These are phyloP conservation scores for Cryptocephalus primarius DNA, from an alignment of 2,888 invertebrate species.

Conservation along the genomic window DNA sequence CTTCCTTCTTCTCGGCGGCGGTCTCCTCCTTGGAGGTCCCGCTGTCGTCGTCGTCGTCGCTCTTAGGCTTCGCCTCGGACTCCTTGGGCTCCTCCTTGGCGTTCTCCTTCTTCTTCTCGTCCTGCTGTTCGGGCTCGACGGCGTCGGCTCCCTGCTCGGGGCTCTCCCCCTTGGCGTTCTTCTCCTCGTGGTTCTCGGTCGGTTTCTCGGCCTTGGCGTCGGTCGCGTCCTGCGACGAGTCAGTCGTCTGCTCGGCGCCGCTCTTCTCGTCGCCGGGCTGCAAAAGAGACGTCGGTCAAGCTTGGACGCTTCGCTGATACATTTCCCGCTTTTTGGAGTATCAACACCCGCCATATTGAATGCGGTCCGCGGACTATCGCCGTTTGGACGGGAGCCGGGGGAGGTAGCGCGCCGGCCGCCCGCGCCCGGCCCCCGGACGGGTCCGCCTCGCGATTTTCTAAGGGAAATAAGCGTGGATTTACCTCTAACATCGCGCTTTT, in stretches of 20 bases:
- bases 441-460: background rate
- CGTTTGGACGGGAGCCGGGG: slow-evolving; percentile 12
- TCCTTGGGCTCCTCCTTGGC: slow-evolving; percentile 17
- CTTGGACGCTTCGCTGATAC: slow-evolving; percentile 5
- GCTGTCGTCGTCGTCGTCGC: slow-evolving; percentile 16
- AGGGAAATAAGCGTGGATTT: slow-evolving; percentile 14
- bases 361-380: slow-evolving; percentile 29
- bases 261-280: slow-evolving; percentile 18
- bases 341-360: slow-evolving; percentile 38
- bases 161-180: slow-evolving; percentile 20
- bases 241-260: slow-evolving; percentile 23
- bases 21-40: slow-evolving; percentile 14
- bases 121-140: slow-evolving; percentile 13
- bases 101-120: slow-evolving; percentile 14
- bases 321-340: slow-evolving; percentile 38
- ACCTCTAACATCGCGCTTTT: slow-evolving; percentile 32
- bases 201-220: slow-evolving; percentile 14
- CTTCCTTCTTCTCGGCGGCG: slow-evolving; percentile 11
- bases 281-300: background rate
- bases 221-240: slow-evolving; percentile 23
- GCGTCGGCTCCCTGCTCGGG: slow-evolving; percentile 13
- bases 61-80: slow-evolving; percentile 21
- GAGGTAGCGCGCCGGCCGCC: background rate
- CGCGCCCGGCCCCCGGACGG: background rate
- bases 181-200: slow-evolving; percentile 16